Conservation (phyloP, 37 sponge, comb jelly and placozoan genomes). For the Tethya wilhelma region DNA sequence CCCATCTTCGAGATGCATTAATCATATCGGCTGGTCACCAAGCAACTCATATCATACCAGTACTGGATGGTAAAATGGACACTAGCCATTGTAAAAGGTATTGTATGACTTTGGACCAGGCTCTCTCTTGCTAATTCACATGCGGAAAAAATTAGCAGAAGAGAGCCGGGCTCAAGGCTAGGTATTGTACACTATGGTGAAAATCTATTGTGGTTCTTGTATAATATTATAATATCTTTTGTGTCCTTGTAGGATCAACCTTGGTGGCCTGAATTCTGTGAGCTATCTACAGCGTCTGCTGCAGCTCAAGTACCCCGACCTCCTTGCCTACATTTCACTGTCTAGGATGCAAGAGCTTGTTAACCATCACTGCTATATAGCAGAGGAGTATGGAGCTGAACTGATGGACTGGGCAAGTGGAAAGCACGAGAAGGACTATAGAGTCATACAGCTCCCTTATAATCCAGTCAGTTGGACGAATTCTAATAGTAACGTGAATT, state of each 20-base stretch:
- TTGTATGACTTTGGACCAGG: no score
- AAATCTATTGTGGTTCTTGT: no score
- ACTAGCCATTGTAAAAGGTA: conserved; percentile 75
- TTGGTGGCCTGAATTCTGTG: conserved; percentile 80
- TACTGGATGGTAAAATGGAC: conserved; percentile 76
- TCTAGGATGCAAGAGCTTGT: conserved; percentile 82
- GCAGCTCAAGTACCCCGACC: conserved; percentile 77
- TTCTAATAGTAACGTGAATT: not conserved
- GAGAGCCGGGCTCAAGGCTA: no score
- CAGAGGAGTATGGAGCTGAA: conserved; percentile 73
- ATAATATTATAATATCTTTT: no score
- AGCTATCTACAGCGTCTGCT: conserved; percentile 83
- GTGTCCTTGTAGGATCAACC: conserved; percentile 87
- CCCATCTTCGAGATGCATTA: conserved; percentile 50
- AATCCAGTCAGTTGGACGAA: conserved; percentile 16
- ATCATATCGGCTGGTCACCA: conserved; percentile 82
- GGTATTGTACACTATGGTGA: no score
- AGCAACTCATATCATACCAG: conserved; percentile 86
- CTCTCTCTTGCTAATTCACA: no score
- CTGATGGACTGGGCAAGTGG: conserved; percentile 66
- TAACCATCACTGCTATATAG: conserved; percentile 69
- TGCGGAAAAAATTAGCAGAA: no score
- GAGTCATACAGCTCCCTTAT: conserved; percentile 74
- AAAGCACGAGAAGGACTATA: conserved; percentile 6
- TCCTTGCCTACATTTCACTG: conserved; percentile 60